Evolutionary conservation across 2,888 invertebrate species (phyloP).

Genomic region (Drosophila histrio): DNA sequence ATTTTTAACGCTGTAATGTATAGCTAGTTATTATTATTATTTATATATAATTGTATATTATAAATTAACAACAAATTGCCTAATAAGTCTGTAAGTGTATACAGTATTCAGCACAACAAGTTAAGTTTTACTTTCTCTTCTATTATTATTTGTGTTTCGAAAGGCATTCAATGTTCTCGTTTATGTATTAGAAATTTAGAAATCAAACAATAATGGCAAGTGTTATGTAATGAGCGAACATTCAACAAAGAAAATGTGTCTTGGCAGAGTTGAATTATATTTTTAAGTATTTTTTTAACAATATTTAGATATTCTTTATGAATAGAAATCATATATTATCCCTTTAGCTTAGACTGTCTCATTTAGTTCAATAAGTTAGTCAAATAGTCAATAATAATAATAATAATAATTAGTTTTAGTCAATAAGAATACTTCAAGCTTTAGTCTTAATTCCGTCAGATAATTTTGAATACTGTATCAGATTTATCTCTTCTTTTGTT

Average conservation of each 20-base stretch:
- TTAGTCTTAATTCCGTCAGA: neutral
- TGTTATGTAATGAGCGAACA: constrained; percentile 3
- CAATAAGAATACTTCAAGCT: no score
- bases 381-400: no score
- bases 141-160: neutral
- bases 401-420: no score
- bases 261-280: neutral
- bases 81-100: neutral
- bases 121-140: neutral
- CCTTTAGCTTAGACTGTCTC: no score
- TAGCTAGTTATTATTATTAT: no score
- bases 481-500: neutral
- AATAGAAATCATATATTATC: neutral
- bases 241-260: neutral
- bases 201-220: constrained; percentile 10
- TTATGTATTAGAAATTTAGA: constrained; percentile 1
- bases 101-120: neutral
- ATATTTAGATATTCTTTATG: neutral
- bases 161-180: neutral
- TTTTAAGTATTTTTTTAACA: neutral
- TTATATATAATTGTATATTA: no score
- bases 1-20: no score
- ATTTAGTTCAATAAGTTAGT: no score
- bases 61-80: no score
- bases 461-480: neutral